Percentiles rank a stretch among this genome's conserved stretches.
These are phyloP conservation scores for Plemyria rubiginata DNA, from an alignment of 2,888 invertebrate species.

Conservation along the genomic window DNA sequence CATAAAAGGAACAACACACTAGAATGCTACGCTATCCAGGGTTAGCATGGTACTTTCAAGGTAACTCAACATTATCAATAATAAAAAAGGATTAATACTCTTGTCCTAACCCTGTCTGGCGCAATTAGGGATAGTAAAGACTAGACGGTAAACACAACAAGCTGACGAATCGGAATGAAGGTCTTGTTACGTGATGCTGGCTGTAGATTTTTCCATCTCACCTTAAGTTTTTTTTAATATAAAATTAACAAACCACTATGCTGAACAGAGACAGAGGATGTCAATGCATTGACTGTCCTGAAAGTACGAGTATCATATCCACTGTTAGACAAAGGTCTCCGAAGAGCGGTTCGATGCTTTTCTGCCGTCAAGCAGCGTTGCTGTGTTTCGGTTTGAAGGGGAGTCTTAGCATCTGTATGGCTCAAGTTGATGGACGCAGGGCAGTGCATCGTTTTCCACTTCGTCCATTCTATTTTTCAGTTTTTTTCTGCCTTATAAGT, in stretches of 20 bases:
- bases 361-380: too few species aligned
- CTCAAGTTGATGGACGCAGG: too few species aligned
- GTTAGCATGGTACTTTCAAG: neutral
- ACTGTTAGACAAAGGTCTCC: neutral
- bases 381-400: too few species aligned
- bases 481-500: neutral
- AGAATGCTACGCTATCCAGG: neutral
- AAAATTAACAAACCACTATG: too few species aligned
- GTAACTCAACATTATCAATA: neutral
- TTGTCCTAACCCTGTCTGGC: neutral
- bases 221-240: neutral
- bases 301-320: neutral
- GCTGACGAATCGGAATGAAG: neutral
- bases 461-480: neutral
- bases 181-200: neutral
- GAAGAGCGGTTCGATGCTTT: neutral
- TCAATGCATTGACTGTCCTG: neutral
- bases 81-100: neutral
- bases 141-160: neutral
- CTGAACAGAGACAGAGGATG: neutral
- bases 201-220: neutral
- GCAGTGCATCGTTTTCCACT: too few species aligned
- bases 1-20: constrained; percentile 6
- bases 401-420: too few species aligned
- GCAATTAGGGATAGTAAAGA: neutral